These are phyloP conservation scores for Cyclargus thomasi DNA, from an alignment of 1,140 invertebrate genomes.

Conservation along the genomic window DNA sequence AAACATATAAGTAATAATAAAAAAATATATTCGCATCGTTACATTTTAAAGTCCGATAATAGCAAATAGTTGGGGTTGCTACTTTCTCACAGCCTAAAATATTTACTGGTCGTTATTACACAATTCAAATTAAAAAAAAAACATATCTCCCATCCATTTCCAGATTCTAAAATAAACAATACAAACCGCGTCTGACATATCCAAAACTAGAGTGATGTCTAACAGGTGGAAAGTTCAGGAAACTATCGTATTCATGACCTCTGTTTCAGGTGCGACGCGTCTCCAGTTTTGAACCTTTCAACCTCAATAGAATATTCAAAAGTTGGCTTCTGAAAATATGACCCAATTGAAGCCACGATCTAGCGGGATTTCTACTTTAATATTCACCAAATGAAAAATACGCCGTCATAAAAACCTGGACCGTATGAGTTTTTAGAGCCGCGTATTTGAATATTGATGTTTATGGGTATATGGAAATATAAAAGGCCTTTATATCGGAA, in stretches of 20 bases:
- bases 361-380: conserved; percentile 55
- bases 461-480: conserved; percentile 49
- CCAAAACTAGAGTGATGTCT: neutral
- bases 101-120: too few species aligned
- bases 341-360: conserved; percentile 52
- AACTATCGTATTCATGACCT: conserved; percentile 6
- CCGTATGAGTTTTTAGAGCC: conserved; percentile 60
- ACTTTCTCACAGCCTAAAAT: too few species aligned
- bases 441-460: conserved; percentile 66
- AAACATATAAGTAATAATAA: too few species aligned
- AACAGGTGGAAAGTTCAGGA: neutral
- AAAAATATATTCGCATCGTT: too few species aligned
- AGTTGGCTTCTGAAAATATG: conserved; percentile 60
- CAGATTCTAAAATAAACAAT: neutral
- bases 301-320: conserved; percentile 64
- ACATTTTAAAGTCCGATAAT: too few species aligned
- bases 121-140: too few species aligned
- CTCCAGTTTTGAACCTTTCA: conserved; percentile 45
- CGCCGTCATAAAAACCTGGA: conserved; percentile 57
- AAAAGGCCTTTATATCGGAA: conserved; percentile 32
- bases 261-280: neutral
- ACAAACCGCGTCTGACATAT: neutral
- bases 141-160: neutral
- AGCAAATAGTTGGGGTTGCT: too few species aligned
- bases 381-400: conserved; percentile 66